A percentile compares a stretch with the other conserved stretches of the same genome.
Evolutionary conservation across 2,797 vertebrate genomes (phyloP).

Genomic region (Etheostoma nigrum): DNA sequence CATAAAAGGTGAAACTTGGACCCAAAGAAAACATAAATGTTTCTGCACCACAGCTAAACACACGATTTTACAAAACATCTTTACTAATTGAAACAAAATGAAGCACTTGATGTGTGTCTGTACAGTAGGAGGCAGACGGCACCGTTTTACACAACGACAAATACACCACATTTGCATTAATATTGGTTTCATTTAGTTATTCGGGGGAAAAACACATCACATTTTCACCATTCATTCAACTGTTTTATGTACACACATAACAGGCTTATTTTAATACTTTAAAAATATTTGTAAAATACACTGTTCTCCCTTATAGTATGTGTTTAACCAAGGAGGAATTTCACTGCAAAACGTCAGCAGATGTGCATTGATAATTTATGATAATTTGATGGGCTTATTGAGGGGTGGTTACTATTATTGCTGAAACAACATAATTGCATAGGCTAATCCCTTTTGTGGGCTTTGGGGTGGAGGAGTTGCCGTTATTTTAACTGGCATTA

Average conservation of each 20-base stretch:
- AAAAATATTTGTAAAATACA: slow-evolving; percentile 87
- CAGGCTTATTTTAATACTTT: slow-evolving; percentile 83
- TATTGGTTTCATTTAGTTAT: slow-evolving; percentile 84
- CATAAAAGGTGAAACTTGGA: not conserved
- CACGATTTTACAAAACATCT: not conserved
- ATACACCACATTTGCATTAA: slow-evolving; percentile 73
- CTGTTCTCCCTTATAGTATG: slow-evolving; percentile 80
- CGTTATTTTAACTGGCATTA: slow-evolving; percentile 54
- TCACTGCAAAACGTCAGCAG: slow-evolving; percentile 66
- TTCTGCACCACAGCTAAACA: not conserved
- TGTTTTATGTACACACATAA: slow-evolving; percentile 82
- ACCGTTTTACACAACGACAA: slow-evolving; percentile 46
- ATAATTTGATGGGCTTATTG: slow-evolving; percentile 39
- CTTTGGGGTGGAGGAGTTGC: slow-evolving; percentile 41
- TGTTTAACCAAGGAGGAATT: slow-evolving; percentile 68
- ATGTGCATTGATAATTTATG: slow-evolving; percentile 65
- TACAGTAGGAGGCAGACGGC: not conserved
- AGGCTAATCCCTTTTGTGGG: slow-evolving; percentile 66
- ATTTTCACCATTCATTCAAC: slow-evolving; percentile 80
- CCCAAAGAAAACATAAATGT: not conserved
- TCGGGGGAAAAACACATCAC: slow-evolving; percentile 73
- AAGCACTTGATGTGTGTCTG: not conserved
- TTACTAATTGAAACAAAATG: not conserved
- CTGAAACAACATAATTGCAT: slow-evolving; percentile 80
- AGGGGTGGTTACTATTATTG: slow-evolving; percentile 70